phyloP scores from a whole-genome alignment of 2,113 vertebrate species.

The Embiotoca jacksoni region DNA sequence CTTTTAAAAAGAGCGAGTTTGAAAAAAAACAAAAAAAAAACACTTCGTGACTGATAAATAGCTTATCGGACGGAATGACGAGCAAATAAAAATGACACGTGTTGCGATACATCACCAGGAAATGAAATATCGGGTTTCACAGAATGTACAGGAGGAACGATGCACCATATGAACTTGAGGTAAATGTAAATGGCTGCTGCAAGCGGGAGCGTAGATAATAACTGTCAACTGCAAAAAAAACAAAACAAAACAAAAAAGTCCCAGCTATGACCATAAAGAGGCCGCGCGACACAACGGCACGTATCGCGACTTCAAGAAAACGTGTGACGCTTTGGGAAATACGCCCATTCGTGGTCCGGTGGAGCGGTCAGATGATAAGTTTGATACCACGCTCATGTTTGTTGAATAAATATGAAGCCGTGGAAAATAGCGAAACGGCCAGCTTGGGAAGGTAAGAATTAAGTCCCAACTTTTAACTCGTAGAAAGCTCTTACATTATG shows the following conservation, averaged over 20 bases:
- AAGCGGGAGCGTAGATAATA: constrained; percentile 7
- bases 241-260: not conserved
- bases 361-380: not conserved
- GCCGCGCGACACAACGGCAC: constrained; percentile 50
- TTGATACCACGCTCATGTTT: not conserved
- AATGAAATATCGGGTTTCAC: constrained; percentile 22
- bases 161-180: constrained; percentile 48
- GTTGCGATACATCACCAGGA: not conserved
- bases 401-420: not conserved
- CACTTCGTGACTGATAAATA: not conserved
- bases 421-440: rapidly evolving
- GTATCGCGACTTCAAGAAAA: constrained; percentile 2
- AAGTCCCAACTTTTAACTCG: too few species aligned
- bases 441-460: too few species aligned
- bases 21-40: not conserved
- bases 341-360: too few species aligned
- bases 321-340: not conserved
- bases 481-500: too few species aligned
- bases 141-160: constrained; percentile 62
- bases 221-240: constrained; percentile 25
- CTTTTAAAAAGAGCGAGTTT: not conserved
- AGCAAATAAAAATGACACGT: constrained; percentile 8
- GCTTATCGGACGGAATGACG: constrained; percentile 5
- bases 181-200: constrained; percentile 45
- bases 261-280: too few species aligned